Evolutionary conservation across 1,140 invertebrate species (phyloP).

Genomic region (Mercenaria mercenaria): DNA sequence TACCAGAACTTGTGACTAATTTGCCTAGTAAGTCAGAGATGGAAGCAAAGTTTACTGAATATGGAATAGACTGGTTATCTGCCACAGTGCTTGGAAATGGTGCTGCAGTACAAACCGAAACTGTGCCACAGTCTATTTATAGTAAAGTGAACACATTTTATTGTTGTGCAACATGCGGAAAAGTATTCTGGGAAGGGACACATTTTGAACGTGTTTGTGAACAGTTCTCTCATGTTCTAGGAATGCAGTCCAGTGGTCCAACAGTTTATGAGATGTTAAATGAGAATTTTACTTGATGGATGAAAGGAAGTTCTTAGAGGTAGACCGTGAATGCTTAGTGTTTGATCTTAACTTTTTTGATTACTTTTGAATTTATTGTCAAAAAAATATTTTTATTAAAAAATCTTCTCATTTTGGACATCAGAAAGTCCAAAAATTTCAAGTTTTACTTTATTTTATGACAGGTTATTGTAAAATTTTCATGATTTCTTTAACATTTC

Average conservation of each 20-base stretch:
- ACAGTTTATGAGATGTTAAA: conserved; percentile 56
- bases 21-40: background rate
- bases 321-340: no score
- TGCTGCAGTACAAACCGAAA: conserved; percentile 87
- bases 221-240: conserved; percentile 81
- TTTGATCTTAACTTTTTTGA: no score
- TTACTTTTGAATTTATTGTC: no score
- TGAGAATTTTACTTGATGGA: conserved; percentile 10
- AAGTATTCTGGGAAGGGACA: conserved; percentile 90
- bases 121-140: conserved; percentile 86
- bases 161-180: conserved; percentile 89
- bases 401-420: no score
- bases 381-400: no score
- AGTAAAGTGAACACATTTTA: conserved; percentile 87
- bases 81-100: conserved; percentile 69
- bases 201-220: conserved; percentile 87
- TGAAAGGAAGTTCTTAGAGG: no score
- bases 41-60: conserved; percentile 32
- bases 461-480: no score
- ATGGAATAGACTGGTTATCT: conserved; percentile 75
- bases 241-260: background rate
- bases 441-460: no score
- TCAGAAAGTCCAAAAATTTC: no score
- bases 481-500: no score
- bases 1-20: background rate